A percentile compares a stretch with the other conserved stretches of the same genome.
phyloP scores from a whole-genome alignment of 2,888 invertebrate species.

The Pomacea canaliculata region DNA sequence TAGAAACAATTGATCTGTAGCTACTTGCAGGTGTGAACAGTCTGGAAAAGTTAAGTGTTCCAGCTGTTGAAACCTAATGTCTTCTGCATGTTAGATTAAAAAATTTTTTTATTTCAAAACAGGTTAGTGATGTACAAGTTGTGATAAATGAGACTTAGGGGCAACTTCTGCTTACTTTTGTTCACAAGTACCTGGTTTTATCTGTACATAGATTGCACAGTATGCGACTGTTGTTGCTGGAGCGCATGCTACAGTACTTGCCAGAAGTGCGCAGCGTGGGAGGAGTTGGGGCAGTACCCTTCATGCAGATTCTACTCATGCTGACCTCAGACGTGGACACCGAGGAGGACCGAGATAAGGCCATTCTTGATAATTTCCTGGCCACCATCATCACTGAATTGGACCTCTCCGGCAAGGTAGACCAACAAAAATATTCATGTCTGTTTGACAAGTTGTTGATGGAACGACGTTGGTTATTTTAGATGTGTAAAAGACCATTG shows the following conservation, averaged over 20 bases:
- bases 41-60: not conserved
- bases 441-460: too few species aligned
- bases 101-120: too few species aligned
- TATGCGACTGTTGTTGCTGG: constrained; percentile 71
- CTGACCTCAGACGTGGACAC: constrained; percentile 90
- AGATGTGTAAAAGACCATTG: too few species aligned
- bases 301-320: constrained; percentile 92
- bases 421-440: not conserved
- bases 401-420: constrained; percentile 53
- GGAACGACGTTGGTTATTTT: too few species aligned
- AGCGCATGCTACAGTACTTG: constrained; percentile 78
- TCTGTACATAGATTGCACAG: constrained; percentile 51
- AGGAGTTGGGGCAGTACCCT: constrained; percentile 89
- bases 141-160: too few species aligned
- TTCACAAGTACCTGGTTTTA: too few species aligned
- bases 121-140: too few species aligned
- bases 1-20: too few species aligned
- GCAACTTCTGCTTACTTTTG: too few species aligned
- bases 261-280: constrained; percentile 82
- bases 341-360: constrained; percentile 84
- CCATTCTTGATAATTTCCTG: constrained; percentile 82
- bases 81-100: too few species aligned
- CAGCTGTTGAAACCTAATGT: not conserved
- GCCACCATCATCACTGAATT: constrained; percentile 76
- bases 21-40: too few species aligned